Percentiles rank a stretch among this genome's conserved stretches.
Evolutionary conservation across 2,888 invertebrate species (phyloP).

Genomic region (Bruchidius siliquastri): DNA sequence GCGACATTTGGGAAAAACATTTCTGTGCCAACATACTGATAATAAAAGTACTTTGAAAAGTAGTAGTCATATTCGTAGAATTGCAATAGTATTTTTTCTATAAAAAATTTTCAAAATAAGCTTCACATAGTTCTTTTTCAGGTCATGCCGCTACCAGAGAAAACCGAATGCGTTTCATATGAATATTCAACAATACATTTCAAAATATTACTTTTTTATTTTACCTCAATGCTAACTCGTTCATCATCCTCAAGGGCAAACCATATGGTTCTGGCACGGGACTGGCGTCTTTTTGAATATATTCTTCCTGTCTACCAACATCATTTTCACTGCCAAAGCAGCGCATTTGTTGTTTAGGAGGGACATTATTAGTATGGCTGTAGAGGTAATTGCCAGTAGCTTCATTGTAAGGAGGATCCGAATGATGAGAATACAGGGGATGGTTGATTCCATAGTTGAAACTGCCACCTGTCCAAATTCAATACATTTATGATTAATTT

Average conservation of each 20-base stretch:
- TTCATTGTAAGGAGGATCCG: slow-evolving; percentile 20
- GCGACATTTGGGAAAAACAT: too few species aligned
- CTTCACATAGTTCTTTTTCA: too few species aligned
- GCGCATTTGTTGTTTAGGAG: not conserved
- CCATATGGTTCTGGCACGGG: not conserved
- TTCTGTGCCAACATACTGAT: too few species aligned
- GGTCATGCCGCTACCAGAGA: too few species aligned
- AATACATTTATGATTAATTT: not conserved
- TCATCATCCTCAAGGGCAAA: not conserved
- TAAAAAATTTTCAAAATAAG: too few species aligned
- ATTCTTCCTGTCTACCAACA: not conserved
- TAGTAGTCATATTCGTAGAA: too few species aligned
- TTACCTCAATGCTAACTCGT: not conserved
- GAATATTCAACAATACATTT: too few species aligned
- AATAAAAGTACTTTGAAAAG: too few species aligned
- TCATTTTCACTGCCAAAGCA: not conserved
- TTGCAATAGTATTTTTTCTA: too few species aligned
- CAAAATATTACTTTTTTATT: not conserved
- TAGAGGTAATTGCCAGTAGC: slow-evolving; percentile 13
- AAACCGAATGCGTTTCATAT: too few species aligned
- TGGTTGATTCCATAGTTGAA: slow-evolving; percentile 8
- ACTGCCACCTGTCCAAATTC: slow-evolving; percentile 1
- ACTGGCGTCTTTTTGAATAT: not conserved
- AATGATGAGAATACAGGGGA: slow-evolving; percentile 21
- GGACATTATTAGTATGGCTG: not conserved